These are phyloP conservation scores for Limnodromus scolopaceus DNA, from an alignment of 2,797 vertebrate genomes.

Conservation along the genomic window DNA sequence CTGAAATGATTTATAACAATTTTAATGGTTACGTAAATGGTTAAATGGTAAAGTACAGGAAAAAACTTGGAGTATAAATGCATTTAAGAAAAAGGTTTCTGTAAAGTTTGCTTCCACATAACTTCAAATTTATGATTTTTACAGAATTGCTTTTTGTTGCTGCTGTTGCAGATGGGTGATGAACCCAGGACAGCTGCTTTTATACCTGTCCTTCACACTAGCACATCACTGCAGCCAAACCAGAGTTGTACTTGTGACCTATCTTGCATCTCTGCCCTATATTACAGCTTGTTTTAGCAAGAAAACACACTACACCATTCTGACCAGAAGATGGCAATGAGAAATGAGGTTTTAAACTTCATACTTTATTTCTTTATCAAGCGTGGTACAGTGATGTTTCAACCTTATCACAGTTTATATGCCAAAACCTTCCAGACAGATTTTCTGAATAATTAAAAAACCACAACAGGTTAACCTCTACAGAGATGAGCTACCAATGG, in stretches of 20 bases:
- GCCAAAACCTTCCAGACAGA: neutral
- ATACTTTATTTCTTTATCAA: neutral
- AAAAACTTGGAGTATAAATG: neutral
- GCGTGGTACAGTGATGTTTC: neutral
- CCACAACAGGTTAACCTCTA: neutral
- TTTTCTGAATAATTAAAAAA: neutral
- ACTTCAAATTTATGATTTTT: neutral
- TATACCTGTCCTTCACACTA: neutral
- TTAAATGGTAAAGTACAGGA: neutral
- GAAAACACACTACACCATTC: constrained; percentile 29
- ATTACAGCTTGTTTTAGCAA: neutral
- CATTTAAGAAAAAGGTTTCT: neutral
- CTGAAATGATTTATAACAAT: neutral
- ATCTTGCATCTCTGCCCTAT: neutral
- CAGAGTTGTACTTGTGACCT: neutral
- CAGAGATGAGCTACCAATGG: neutral
- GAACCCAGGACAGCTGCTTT: neutral
- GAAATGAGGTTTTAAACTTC: constrained; percentile 43
- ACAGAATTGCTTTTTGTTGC: neutral
- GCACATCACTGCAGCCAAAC: neutral
- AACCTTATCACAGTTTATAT: neutral
- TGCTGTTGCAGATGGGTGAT: neutral
- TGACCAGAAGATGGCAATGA: constrained; percentile 71
- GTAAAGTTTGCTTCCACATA: neutral
- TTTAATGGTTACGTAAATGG: neutral